Evolutionary conservation across 64 coral and sea anemone genomes (phyloP).

Genomic region (Platygyra sinensis): DNA sequence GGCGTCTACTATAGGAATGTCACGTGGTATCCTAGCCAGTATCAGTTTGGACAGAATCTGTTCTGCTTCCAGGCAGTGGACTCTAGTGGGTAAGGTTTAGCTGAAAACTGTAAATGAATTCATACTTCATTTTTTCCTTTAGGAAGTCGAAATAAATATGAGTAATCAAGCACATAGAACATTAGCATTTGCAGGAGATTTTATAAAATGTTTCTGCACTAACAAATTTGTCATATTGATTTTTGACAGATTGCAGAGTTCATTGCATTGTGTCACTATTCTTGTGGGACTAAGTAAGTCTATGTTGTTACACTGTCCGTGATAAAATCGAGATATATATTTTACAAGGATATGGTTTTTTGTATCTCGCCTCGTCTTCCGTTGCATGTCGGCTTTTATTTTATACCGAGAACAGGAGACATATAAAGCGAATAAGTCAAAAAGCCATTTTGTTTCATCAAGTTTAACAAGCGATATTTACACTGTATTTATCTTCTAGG

Average conservation of each 20-base stretch:
- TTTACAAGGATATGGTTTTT: neutral
- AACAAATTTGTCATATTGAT: neutral
- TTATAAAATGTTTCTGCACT: too few relatives aligned
- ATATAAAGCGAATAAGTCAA: too few relatives aligned
- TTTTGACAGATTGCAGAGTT: neutral
- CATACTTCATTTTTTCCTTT: too few relatives aligned
- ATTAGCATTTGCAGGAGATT: too few relatives aligned
- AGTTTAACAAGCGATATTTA: too few relatives aligned
- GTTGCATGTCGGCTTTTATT: too few relatives aligned
- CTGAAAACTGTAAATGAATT: neutral
- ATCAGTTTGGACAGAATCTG: slow-evolving; percentile 7
- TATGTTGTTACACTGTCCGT: neutral
- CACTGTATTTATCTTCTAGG: neutral
- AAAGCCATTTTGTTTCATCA: too few relatives aligned
- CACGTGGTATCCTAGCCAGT: slow-evolving; percentile 9
- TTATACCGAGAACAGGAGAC: too few relatives aligned
- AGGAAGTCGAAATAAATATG: too few relatives aligned
- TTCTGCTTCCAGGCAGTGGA: slow-evolving; percentile 18
- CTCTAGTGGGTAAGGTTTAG: neutral
- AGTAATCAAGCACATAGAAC: too few relatives aligned
- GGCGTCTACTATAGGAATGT: slow-evolving; percentile 11
- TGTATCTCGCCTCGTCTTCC: too few relatives aligned
- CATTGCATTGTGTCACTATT: slow-evolving; percentile 5
- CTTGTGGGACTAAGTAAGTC: slow-evolving; percentile 13
- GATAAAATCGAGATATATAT: neutral